Conservation (phyloP, 2,113 vertebrate genomes). For the Anseranas semipalmata region DNA sequence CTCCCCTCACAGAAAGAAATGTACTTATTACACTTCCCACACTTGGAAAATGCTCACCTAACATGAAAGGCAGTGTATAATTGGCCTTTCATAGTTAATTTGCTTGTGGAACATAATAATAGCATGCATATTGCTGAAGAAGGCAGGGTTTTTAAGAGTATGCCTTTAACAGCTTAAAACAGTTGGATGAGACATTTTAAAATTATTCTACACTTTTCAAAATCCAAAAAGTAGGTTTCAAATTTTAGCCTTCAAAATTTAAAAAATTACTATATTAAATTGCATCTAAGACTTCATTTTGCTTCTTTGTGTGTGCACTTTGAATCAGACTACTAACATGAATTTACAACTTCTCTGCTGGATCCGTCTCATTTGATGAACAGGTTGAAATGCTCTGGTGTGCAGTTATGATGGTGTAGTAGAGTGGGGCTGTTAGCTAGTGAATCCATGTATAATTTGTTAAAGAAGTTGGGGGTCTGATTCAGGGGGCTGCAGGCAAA, state of each 20-base stretch:
- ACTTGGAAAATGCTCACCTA: conserved; percentile 4
- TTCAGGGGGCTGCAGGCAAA: neutral
- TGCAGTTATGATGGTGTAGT: neutral
- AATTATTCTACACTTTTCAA: neutral
- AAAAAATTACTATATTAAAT: neutral
- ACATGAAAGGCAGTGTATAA: conserved; percentile 7
- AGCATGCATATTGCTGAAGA: neutral
- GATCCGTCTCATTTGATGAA: neutral
- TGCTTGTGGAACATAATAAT: conserved; percentile 5
- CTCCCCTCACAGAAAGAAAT: neutral
- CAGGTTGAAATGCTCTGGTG: neutral
- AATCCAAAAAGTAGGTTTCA: neutral
- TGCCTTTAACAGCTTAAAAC: conserved; percentile 6
- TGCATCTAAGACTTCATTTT: neutral
- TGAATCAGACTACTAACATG: neutral
- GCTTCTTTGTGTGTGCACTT: neutral
- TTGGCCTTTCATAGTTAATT: conserved; percentile 13
- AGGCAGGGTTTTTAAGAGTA: conserved; percentile 14
- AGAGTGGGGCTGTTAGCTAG: neutral
- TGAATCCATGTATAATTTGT: neutral
- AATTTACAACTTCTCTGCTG: neutral
- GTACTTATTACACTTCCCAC: neutral
- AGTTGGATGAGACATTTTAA: neutral
- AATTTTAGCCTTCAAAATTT: neutral
- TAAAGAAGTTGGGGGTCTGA: neutral